These are phyloP conservation scores for Cottus gobio DNA, from an alignment of 2,113 vertebrate species.

Conservation along the genomic window DNA sequence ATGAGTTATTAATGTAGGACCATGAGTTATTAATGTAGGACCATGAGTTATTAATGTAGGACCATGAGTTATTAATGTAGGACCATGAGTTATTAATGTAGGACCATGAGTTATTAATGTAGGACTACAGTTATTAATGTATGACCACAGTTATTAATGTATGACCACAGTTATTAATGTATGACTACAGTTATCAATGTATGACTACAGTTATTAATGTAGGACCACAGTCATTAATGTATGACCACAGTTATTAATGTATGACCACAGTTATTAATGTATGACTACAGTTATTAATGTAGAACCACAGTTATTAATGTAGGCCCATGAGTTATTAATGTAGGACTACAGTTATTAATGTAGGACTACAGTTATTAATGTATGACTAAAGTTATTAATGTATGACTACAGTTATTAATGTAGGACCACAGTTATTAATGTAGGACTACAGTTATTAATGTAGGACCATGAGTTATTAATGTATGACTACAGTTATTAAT, in stretches of 20 bases:
- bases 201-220: neutral
- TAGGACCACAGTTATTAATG: neutral
- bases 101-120: neutral
- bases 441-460: neutral
- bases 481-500: neutral
- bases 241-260: neutral
- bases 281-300: conserved; percentile 10
- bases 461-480: neutral
- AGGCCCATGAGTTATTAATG: too few species aligned
- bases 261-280: neutral
- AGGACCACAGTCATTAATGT: neutral
- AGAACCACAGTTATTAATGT: neutral
- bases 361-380: neutral
- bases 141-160: neutral
- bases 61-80: neutral
- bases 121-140: neutral
- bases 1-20: neutral
- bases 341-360: neutral
- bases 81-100: neutral
- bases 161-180: neutral
- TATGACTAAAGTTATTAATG: neutral
- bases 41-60: neutral
- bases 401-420: neutral
- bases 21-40: neutral
- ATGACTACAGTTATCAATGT: neutral